Base-by-base conservation (phyloP, 1,140 invertebrate species). In the roundworm (Caenorhabditis elegans) region DNA sequence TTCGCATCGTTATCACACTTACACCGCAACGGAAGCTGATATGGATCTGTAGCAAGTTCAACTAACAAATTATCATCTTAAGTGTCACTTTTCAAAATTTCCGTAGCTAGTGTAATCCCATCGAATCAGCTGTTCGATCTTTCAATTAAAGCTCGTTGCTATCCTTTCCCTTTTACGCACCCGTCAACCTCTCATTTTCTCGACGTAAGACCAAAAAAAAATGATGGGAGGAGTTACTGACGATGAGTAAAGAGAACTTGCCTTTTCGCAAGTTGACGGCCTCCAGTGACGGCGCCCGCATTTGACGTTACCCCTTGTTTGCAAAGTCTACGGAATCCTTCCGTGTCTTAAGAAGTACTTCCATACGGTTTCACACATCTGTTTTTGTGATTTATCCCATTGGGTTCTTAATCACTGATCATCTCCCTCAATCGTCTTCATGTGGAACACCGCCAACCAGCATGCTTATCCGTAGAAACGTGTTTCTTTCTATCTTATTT, bases 251-350 rank as follows among this genome's bases (percentile, higher is more conserved):
- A 60, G 34, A 39, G 60, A 70, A 70, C 60, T 70, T 70, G 60
- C 60, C 60, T 70, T 70, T 70, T 70, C 60, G 60, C 60, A 70
- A 70, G 60, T 70, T 70, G 60, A 70, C 60, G 60, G 60, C 60
- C 60, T 70, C 60, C 60, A 70, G 60, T 70, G 60, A n/a, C 60
- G 60, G 34, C 60, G 60, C 60, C 36, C 60, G 60, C 60, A 70
- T 70, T 70, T 26, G n/a, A 39, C 60, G 34, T 70, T 70, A 22
- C 17, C 60, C n/a, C 34, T 43, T 39, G 60, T 70, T 70, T 70
- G 60, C 60, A 39, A 70, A 70, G 34, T 43, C 60, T 70, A 70
- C 60, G 31, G 60, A 70, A 70, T 70, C 60, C 60, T 34, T 39
- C 34, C 15, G 39, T 10, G 53, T 17, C 49, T 34, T 28, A 60